Conservation (phyloP, 1,140 invertebrate species). For the Micrasema longulum region DNA sequence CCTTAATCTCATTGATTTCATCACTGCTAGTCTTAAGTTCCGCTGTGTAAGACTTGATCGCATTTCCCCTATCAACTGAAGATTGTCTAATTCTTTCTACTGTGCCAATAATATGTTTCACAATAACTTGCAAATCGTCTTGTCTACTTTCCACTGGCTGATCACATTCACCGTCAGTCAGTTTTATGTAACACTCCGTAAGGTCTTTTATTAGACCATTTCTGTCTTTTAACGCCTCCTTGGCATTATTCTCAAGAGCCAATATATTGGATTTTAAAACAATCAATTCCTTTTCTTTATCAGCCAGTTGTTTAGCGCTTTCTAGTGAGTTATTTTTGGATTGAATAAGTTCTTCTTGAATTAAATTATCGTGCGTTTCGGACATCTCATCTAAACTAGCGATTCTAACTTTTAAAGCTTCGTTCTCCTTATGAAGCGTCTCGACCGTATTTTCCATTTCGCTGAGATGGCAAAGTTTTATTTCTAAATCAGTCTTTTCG, state of each 20-base stretch:
- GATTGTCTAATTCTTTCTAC: conserved; percentile 10
- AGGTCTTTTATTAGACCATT: conserved; percentile 4
- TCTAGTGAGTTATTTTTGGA: conserved; percentile 6
- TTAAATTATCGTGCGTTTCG: conserved; percentile 1
- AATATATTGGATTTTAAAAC: conserved; percentile 6
- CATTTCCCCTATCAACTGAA: conserved; percentile 1
- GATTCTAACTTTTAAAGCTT: conserved; percentile 30
- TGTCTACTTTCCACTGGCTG: background rate
- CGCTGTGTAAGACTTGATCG: background rate
- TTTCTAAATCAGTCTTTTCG: conserved; percentile 42
- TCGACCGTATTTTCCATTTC: conserved; percentile 28
- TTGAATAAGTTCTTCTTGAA: conserved; percentile 1
- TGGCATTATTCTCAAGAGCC: conserved; percentile 1
- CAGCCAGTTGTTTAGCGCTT: background rate
- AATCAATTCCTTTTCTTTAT: conserved; percentile 10
- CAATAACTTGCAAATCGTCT: background rate
- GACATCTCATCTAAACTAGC: conserved; percentile 42
- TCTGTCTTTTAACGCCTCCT: background rate
- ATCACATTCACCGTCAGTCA: background rate
- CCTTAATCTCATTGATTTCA: conserved; percentile 1
- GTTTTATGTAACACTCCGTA: background rate
- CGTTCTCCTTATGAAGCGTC: conserved; percentile 25
- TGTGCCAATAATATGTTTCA: conserved; percentile 1
- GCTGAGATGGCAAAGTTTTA: conserved; percentile 29
- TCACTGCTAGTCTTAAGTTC: background rate